phyloP scores from a whole-genome alignment of 2,797 vertebrate genomes.

The Oceanodroma leucorhoa region DNA sequence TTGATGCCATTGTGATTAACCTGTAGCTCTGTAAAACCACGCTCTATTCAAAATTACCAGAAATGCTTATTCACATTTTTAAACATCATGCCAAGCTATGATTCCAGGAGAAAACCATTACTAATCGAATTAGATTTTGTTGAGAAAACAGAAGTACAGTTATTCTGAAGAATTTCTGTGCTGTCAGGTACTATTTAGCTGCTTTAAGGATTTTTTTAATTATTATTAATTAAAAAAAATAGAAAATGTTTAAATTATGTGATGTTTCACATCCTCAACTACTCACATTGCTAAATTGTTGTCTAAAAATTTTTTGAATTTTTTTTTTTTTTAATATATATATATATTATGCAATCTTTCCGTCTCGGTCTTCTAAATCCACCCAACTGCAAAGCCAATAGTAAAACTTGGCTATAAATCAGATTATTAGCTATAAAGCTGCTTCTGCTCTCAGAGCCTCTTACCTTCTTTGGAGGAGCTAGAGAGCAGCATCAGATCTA shows the following conservation, averaged over 20 bases:
- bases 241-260: background rate
- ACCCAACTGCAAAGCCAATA: background rate
- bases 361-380: background rate
- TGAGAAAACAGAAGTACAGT: background rate
- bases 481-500: background rate
- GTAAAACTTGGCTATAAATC: background rate
- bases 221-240: background rate
- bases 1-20: background rate
- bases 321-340: background rate
- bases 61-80: background rate
- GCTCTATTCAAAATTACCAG: background rate
- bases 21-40: background rate
- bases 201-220: background rate
- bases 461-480: background rate
- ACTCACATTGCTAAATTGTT: background rate
- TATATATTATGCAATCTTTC: fast-evolving
- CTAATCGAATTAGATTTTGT: background rate
- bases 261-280: background rate
- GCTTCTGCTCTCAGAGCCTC: background rate
- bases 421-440: background rate
- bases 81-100: background rate
- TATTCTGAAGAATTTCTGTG: background rate
- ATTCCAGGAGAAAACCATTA: background rate
- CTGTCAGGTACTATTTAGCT: background rate
- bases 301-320: fast-evolving